These are phyloP conservation scores for Heteronetta atricapilla DNA, from an alignment of 2,113 vertebrate species.

Conservation along the genomic window DNA sequence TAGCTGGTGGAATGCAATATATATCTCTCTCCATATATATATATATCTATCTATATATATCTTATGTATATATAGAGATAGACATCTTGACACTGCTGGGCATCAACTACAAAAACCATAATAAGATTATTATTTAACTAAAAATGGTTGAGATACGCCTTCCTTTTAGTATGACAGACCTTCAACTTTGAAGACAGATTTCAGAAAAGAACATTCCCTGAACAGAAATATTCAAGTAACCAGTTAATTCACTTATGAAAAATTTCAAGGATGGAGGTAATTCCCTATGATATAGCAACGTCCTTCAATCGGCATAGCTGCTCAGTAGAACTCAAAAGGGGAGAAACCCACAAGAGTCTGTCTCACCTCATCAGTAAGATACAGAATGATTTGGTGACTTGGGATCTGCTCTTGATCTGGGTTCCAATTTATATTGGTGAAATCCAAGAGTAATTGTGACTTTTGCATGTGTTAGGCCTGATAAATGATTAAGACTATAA, in stretches of 20 bases:
- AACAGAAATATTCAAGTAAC: background rate
- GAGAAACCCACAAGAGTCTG: background rate
- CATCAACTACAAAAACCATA: background rate
- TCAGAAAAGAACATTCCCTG: background rate
- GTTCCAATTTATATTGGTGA: background rate
- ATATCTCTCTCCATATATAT: no score
- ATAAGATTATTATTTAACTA: background rate
- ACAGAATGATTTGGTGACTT: background rate
- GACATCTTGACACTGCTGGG: no score
- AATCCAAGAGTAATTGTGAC: background rate
- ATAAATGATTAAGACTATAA: accelerated
- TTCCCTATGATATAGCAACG: accelerated
- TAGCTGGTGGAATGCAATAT: background rate
- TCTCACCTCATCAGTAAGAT: background rate
- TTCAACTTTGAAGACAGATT: background rate
- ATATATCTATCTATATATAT: background rate
- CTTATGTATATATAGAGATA: background rate
- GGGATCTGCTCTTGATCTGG: background rate
- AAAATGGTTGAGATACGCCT: background rate
- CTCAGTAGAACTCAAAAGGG: background rate
- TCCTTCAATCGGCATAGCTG: background rate
- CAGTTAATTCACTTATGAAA: background rate
- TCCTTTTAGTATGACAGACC: background rate
- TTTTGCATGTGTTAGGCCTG: accelerated
- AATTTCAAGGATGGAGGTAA: background rate